phyloP scores from a whole-genome alignment of 2,113 vertebrate genomes.

The Paradoxurus hermaphroditus region DNA sequence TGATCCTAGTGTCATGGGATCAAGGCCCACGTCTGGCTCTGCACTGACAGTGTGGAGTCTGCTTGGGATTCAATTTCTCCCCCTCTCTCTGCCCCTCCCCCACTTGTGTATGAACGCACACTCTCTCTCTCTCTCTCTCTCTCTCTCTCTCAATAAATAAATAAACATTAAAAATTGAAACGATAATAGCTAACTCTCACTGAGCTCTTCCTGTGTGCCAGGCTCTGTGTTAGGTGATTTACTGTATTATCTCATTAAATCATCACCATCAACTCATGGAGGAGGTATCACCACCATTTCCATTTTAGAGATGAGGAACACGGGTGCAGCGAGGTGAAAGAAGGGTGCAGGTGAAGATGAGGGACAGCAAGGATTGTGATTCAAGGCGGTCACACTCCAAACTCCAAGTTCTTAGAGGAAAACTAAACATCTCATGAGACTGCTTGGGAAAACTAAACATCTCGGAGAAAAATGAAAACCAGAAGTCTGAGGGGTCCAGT shows the following conservation, averaged over 20 bases:
- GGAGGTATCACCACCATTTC: background rate
- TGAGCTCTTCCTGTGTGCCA: background rate
- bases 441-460: background rate
- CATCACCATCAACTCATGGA: background rate
- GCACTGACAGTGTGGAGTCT: no score
- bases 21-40: no score
- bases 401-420: background rate
- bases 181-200: background rate
- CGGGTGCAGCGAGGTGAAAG: no score
- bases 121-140: fast-evolving
- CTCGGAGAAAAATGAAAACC: background rate
- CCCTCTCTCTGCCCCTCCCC: no score
- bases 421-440: background rate
- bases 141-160: no score
- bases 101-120: no score
- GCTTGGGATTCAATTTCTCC: no score
- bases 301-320: background rate
- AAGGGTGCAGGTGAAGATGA: no score
- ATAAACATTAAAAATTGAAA: background rate
- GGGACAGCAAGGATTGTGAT: background rate
- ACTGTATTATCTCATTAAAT: background rate
- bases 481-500: background rate
- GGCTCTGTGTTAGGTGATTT: background rate
- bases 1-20: no score
- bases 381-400: background rate